These are phyloP conservation scores for Fulica atra DNA, from an alignment of 2,113 vertebrate species.

Conservation along the genomic window DNA sequence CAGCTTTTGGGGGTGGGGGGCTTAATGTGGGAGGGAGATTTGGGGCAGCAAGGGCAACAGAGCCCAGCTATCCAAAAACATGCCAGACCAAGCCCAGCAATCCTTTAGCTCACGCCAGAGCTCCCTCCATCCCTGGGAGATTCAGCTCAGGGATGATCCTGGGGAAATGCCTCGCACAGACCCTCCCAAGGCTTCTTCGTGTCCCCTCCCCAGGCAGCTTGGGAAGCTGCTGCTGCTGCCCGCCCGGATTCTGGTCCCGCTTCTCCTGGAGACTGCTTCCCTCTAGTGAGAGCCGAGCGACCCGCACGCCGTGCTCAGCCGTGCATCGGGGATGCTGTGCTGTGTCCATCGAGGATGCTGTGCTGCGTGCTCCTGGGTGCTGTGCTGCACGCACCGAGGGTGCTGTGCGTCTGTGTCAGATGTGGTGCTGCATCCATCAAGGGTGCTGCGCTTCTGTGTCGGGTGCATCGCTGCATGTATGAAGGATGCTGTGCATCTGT, in stretches of 20 bases:
- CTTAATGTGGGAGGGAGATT: background rate
- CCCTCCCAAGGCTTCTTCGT: rapidly evolving
- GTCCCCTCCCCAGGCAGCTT: rapidly evolving
- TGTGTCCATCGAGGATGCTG: background rate
- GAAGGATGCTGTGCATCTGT: too few species aligned
- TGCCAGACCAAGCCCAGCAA: background rate
- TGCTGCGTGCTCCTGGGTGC: background rate
- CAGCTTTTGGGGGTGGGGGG: too few species aligned
- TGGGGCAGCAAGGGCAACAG: background rate
- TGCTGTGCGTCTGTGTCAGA: background rate
- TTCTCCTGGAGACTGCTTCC: conserved; percentile 34
- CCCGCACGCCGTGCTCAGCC: background rate
- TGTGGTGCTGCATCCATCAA: background rate
- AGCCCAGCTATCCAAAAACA: background rate
- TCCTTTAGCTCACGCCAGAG: background rate
- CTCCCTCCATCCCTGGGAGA: rapidly evolving
- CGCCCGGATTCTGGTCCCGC: rapidly evolving
- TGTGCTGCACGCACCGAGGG: background rate
- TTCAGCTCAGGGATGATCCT: rapidly evolving
- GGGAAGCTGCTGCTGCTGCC: background rate
- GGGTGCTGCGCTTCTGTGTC: background rate
- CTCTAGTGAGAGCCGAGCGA: conserved; percentile 11
- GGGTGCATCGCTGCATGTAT: background rate
- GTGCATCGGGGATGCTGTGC: background rate
- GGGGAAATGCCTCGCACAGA: rapidly evolving